Percentiles rank a stretch among this genome's conserved stretches.
Evolutionary conservation across 2,888 invertebrate species (phyloP).

Genomic region (Pollenia griseotomentosa): DNA sequence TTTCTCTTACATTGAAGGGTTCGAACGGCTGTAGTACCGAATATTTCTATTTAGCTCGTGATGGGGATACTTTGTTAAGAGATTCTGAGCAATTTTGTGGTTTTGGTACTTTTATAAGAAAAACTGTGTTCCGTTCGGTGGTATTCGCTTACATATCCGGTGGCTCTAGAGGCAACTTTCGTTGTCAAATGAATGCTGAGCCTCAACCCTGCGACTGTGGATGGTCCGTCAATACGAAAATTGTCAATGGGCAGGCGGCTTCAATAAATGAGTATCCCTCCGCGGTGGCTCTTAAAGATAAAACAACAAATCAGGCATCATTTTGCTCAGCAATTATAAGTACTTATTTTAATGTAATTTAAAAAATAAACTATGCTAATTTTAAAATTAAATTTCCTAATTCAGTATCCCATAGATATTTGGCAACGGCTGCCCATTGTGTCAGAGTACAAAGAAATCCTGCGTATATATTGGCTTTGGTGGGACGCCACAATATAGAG

Average conservation of each 20-base stretch:
- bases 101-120: conserved; percentile 75
- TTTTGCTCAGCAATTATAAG: conserved; percentile 85
- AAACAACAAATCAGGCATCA: conserved; percentile 66
- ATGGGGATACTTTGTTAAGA: conserved; percentile 79
- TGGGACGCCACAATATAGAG: conserved; percentile 79
- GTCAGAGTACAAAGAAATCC: conserved; percentile 54
- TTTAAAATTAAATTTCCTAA: neutral
- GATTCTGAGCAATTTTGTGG: conserved; percentile 81
- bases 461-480: conserved; percentile 81
- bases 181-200: conserved; percentile 75
- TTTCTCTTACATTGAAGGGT: conserved; percentile 54
- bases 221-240: conserved; percentile 83
- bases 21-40: conserved; percentile 78
- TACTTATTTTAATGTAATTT: conserved; percentile 53
- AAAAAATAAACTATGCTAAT: neutral
- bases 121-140: conserved; percentile 77
- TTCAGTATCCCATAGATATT: conserved; percentile 81
- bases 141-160: conserved; percentile 80
- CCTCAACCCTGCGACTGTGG: conserved; percentile 81
- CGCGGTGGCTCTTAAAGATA: conserved; percentile 85
- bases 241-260: conserved; percentile 86
- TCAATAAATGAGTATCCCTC: conserved; percentile 86
- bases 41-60: conserved; percentile 80
- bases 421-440: conserved; percentile 86
- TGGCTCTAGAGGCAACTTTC: conserved; percentile 77